Percentiles rank a stretch among this genome's conserved stretches.
Conservation (phyloP, 2,797 vertebrate species). For the Xenopus petersii region DNA sequence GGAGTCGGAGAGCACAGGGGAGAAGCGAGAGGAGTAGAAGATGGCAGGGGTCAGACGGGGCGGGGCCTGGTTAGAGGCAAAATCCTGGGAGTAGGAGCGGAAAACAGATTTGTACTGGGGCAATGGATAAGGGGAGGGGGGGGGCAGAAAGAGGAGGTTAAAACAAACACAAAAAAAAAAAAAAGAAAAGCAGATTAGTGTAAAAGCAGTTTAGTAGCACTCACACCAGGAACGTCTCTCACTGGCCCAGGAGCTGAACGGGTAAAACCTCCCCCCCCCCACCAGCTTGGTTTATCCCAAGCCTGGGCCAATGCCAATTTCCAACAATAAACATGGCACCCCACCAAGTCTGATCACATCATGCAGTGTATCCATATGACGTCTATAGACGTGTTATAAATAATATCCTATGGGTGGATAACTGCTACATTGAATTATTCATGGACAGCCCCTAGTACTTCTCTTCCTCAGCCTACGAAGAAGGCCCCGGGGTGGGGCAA, state of each 20-base stretch:
- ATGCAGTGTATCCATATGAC: too few species aligned
- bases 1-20: constrained; percentile 62
- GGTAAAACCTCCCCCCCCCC: neutral
- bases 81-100: constrained; percentile 81
- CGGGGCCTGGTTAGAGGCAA: constrained; percentile 72
- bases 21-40: constrained; percentile 72
- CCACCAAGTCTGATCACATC: too few species aligned
- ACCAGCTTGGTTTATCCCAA: too few species aligned
- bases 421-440: too few species aligned
- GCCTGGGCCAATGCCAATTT: too few species aligned
- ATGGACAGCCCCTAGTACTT: too few species aligned
- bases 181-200: constrained; percentile 68
- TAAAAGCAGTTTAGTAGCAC: constrained; percentile 32
- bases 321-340: too few species aligned
- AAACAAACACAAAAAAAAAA: constrained; percentile 51
- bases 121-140: too few species aligned
- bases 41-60: constrained; percentile 75
- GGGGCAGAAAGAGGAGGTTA: constrained; percentile 53
- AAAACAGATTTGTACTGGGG: constrained; percentile 64
- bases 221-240: neutral
- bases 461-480: too few species aligned
- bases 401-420: too few species aligned
- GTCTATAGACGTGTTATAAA: too few species aligned
- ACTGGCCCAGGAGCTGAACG: neutral
- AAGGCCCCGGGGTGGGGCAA: too few species aligned